phyloP scores from a whole-genome alignment of 2,797 vertebrate genomes.

The Ptychobarbus kaznakovi region DNA sequence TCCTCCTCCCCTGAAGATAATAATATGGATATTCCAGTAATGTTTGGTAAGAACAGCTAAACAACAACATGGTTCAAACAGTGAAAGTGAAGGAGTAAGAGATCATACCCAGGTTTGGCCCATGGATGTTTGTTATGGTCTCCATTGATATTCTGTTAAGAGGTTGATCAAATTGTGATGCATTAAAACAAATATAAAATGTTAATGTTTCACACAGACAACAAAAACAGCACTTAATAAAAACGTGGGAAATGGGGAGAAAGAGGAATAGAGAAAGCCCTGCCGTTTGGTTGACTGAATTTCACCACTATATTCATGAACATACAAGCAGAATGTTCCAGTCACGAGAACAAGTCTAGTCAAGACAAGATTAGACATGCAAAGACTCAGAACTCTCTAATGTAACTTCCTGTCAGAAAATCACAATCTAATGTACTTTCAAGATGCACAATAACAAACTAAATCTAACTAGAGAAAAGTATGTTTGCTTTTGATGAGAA shows the following conservation, averaged over 20 bases:
- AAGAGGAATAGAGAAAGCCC: background rate
- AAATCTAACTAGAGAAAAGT: background rate
- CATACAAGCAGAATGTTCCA: conserved; percentile 4
- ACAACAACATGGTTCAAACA: conserved; percentile 62
- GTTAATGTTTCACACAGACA: background rate
- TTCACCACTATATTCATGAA: conserved; percentile 55
- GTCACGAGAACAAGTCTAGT: background rate
- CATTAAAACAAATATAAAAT: background rate
- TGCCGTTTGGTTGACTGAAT: conserved; percentile 71
- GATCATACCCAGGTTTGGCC: conserved; percentile 51
- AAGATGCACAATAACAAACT: background rate
- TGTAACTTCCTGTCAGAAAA: background rate
- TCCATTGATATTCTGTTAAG: conserved; percentile 49
- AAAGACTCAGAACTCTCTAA: background rate
- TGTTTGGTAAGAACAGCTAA: conserved; percentile 66
- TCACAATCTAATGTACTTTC: background rate
- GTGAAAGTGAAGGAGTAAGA: conserved; percentile 35
- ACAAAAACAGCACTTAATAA: background rate
- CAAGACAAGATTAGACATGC: background rate
- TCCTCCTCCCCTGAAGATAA: conserved; percentile 80
- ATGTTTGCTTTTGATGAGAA: background rate
- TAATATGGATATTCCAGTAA: conserved; percentile 13
- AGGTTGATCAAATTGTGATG: conserved; percentile 6
- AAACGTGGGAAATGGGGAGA: background rate
- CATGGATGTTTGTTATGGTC: conserved; percentile 47